These are phyloP conservation scores for Noctilio leporinus DNA, from an alignment of 2,113 vertebrate species.

Conservation along the genomic window DNA sequence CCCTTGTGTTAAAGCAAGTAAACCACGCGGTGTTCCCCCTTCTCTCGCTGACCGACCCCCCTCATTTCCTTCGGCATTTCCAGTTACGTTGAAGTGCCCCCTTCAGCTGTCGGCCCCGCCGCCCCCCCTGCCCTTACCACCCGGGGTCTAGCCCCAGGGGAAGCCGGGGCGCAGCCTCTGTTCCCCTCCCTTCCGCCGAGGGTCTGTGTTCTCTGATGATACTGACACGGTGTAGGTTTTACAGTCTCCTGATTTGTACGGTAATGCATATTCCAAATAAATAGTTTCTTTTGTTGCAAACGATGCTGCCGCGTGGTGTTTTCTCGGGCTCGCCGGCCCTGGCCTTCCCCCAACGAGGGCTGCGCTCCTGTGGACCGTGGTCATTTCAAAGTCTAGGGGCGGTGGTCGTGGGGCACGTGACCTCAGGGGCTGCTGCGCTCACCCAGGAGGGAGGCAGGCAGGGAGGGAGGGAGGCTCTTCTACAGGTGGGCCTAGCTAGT, in stretches of 20 bases:
- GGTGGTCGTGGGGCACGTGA: background rate
- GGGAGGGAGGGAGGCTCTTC: too few species aligned
- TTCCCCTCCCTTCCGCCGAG: constrained; percentile 85
- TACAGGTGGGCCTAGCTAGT: too few species aligned
- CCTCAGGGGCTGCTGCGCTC: background rate
- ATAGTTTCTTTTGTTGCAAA: constrained; percentile 95
- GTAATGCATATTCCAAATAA: constrained; percentile 98
- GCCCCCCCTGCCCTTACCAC: constrained; percentile 45
- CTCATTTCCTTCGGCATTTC: constrained; percentile 43
- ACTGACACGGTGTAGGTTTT: constrained; percentile 92
- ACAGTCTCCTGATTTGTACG: constrained; percentile 97
- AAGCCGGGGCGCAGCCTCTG: too few species aligned
- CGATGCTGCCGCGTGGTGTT: constrained; percentile 43
- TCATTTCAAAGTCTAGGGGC: background rate
- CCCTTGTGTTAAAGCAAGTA: constrained; percentile 77
- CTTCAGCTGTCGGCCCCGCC: constrained; percentile 53
- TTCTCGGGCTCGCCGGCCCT: background rate
- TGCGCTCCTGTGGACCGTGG: background rate
- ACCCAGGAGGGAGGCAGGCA: background rate
- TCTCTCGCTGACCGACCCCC: background rate
- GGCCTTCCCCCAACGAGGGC: background rate
- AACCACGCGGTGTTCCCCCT: constrained; percentile 60
- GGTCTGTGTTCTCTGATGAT: constrained; percentile 90
- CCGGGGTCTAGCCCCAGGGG: too few species aligned
- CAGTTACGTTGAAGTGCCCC: constrained; percentile 67